Percentiles rank a stretch among this genome's conserved stretches.
Evolutionary conservation across 2,113 vertebrate genomes (phyloP).

Genomic region (Phainopepla nitens): DNA sequence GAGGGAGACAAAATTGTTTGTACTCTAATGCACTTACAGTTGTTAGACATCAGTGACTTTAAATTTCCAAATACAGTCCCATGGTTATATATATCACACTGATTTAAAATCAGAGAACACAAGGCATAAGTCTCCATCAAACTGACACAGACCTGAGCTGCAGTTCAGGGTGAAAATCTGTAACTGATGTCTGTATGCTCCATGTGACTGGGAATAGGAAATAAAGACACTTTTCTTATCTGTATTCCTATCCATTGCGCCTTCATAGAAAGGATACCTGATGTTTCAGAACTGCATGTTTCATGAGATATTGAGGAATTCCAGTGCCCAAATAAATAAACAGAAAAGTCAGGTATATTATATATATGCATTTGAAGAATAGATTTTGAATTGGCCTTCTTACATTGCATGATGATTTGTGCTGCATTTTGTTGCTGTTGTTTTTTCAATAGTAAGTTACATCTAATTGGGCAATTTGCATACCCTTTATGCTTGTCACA

Average conservation of each 20-base stretch:
- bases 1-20: neutral
- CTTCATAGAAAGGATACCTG: neutral
- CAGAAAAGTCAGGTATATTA: slow-evolving; percentile 41
- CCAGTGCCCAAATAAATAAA: slow-evolving; percentile 39
- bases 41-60: neutral
- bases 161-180: slow-evolving; percentile 22
- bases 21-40: neutral
- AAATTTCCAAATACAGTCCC: neutral
- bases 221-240: neutral
- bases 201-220: neutral
- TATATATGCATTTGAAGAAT: slow-evolving; percentile 50
- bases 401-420: slow-evolving; percentile 3
- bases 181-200: neutral
- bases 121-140: neutral
- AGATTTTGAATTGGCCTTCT: slow-evolving; percentile 40
- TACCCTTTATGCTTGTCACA: slow-evolving; percentile 22
- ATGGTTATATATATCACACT: neutral
- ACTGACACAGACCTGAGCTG: neutral
- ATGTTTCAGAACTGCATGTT: neutral
- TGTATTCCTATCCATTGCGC: neutral
- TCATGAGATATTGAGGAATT: slow-evolving; percentile 36
- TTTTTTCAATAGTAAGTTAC: slow-evolving; percentile 15
- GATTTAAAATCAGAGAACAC: neutral
- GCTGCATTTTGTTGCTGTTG: slow-evolving; percentile 37
- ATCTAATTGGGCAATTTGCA: slow-evolving; percentile 59